Evolutionary conservation across 2,888 invertebrate genomes (phyloP), one percentile per base, ranked within the genome.

Genomic region (Hypomecis atomaria): DNA sequence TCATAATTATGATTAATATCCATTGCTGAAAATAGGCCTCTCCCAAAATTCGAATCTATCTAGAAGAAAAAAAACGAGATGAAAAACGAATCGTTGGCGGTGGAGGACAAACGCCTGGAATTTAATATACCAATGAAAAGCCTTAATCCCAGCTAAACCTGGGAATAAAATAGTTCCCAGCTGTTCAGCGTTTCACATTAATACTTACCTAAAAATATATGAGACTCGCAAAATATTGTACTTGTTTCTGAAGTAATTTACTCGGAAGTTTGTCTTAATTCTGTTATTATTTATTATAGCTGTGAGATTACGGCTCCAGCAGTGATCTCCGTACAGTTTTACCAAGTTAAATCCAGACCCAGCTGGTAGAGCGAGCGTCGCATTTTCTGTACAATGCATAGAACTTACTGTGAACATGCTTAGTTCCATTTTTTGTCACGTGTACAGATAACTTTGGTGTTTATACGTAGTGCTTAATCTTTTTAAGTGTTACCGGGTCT

Each of bases 211-310:
- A 56, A 47, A 56, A 45, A 48, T 56, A 56, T 45, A 56, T 48
- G 38, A 47, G 23, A 36, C 36, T 36, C 38, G 33, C 56, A 23
- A 68, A 66, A 71, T 66, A 69, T 64, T 66, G 64, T 67, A 67
- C 70, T 60, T 67, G 67, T 70, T 71, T 69, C 56, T 50, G 49
- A 66, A 66, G 67, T 69, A 71, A 73, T 70, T 71, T 71, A 63
- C 66, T 68, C 47, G 52, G 68, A 69, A 71, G 71, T 74, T 71
- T 73, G 70, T 75, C 74, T 71, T 73, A 72, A 75, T 79, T 75
- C 70, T 36, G 62, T 47, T 65, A 70, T 77, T 69, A 72, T 78
- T 78, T 77, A 69, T 80, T 62, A 69, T 50, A 61, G 60, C 65
- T 66, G 48, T 62, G 56, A 69, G 67, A 67, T 72, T 57, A 70